Evolutionary conservation across 2,113 vertebrate genomes (phyloP).

Genomic region (Salvelinus sp.): DNA sequence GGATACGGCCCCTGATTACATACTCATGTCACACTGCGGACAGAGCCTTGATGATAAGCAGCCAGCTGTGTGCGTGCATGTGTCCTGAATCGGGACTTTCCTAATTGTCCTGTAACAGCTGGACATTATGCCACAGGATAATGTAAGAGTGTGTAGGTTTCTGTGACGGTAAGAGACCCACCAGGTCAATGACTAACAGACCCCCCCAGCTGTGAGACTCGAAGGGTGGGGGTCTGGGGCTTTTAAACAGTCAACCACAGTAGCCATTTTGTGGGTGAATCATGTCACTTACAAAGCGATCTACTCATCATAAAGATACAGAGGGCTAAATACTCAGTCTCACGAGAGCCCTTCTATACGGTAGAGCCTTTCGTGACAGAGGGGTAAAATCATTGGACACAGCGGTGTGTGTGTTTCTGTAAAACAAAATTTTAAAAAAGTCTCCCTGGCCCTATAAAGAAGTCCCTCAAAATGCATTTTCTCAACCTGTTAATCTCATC

Average conservation of each 20-base stretch:
- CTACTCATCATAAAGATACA: constrained; percentile 36
- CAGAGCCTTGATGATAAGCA: too few relatives aligned
- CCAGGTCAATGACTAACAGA: constrained; percentile 50
- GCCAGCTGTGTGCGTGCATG: constrained; percentile 9
- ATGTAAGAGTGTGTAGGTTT: constrained; percentile 15
- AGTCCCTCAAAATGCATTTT: constrained; percentile 17
- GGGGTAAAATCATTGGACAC: constrained; percentile 1
- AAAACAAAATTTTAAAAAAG: too few relatives aligned
- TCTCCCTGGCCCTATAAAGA: not conserved
- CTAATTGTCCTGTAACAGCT: constrained; percentile 33
- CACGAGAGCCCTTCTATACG: constrained; percentile 25
- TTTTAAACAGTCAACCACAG: constrained; percentile 36
- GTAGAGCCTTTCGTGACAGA: constrained; percentile 6
- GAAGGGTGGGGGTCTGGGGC: constrained; percentile 43
- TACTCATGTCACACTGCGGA: too few relatives aligned
- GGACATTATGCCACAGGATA: constrained; percentile 43
- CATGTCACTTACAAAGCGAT: constrained; percentile 38
- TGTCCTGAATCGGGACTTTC: constrained; percentile 55
- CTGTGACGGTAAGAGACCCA: constrained; percentile 46
- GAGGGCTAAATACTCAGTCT: constrained; percentile 15
- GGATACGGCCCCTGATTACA: too few relatives aligned
- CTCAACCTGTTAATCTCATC: constrained; percentile 25
- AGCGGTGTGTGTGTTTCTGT: constrained; percentile 5
- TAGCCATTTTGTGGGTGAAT: constrained; percentile 39
- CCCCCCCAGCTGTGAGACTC: constrained; percentile 23